phyloP scores from a whole-genome alignment of 2,888 invertebrate genomes.

The Pammene fasciana region DNA sequence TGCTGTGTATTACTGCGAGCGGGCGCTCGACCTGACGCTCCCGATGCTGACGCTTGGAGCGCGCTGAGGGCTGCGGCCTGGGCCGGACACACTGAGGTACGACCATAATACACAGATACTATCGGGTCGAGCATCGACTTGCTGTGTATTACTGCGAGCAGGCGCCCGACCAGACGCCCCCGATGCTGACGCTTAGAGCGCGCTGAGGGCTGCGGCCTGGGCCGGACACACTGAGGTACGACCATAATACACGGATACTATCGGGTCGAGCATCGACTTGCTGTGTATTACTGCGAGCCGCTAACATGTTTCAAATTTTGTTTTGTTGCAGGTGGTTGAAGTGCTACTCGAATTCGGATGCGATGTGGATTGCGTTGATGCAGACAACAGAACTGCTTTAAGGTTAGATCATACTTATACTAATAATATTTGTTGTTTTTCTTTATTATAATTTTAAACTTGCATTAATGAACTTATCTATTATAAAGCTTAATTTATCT shows the following conservation, averaged over 20 bases:
- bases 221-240: constrained; percentile 94
- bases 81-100: constrained; percentile 95
- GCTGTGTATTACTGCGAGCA: constrained; percentile 82
- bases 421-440: too few relatives aligned
- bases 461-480: too few relatives aligned
- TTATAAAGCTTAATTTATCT: too few relatives aligned
- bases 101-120: constrained; percentile 89
- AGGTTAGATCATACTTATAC: constrained; percentile 68
- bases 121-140: constrained; percentile 89
- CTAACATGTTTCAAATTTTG: too few relatives aligned
- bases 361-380: constrained; percentile 93
- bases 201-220: constrained; percentile 96
- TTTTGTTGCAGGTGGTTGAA: constrained; percentile 86
- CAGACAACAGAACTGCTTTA: constrained; percentile 94
- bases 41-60: constrained; percentile 96
- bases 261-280: too few relatives aligned
- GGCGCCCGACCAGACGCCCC: constrained; percentile 91
- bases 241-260: too few relatives aligned
- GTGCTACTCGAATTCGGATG: constrained; percentile 90
- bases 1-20: constrained; percentile 83
- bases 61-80: constrained; percentile 96
- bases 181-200: constrained; percentile 96
- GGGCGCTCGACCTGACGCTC: constrained; percentile 90
- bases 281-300: too few relatives aligned
- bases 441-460: too few relatives aligned